phyloP scores from a whole-genome alignment of 2,113 vertebrate species.

The Fukomys damarensis region DNA sequence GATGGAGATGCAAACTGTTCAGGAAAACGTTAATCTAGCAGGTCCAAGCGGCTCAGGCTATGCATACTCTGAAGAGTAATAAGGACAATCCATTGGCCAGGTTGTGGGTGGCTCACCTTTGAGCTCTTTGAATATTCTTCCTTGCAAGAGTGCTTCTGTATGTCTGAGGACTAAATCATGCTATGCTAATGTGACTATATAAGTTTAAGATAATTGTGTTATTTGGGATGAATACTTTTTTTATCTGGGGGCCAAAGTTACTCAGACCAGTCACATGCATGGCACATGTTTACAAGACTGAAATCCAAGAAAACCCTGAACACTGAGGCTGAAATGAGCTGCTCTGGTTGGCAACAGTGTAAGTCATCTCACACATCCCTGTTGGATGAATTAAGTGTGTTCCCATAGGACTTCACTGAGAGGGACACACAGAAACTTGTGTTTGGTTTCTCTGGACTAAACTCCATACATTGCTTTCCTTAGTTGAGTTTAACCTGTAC shows the following conservation, averaged over 20 bases:
- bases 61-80: neutral
- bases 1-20: neutral
- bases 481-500: neutral
- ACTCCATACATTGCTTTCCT: neutral
- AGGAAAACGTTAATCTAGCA: neutral
- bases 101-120: neutral
- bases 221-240: neutral
- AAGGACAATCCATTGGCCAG: neutral
- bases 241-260: neutral
- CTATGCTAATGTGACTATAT: neutral
- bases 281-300: neutral
- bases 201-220: neutral
- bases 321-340: neutral
- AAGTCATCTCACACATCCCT: neutral
- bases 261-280: neutral
- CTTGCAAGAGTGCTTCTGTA: neutral
- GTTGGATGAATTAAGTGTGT: neutral
- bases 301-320: neutral
- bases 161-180: neutral
- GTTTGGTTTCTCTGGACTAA: neutral
- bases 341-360: neutral
- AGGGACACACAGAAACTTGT: neutral
- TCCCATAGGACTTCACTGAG: neutral
- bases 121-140: neutral
- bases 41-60: neutral